Percentiles rank a stretch among this genome's conserved stretches.
Evolutionary conservation across 2,113 vertebrate species (phyloP).

Genomic region (Hippopotamus amphibius): DNA sequence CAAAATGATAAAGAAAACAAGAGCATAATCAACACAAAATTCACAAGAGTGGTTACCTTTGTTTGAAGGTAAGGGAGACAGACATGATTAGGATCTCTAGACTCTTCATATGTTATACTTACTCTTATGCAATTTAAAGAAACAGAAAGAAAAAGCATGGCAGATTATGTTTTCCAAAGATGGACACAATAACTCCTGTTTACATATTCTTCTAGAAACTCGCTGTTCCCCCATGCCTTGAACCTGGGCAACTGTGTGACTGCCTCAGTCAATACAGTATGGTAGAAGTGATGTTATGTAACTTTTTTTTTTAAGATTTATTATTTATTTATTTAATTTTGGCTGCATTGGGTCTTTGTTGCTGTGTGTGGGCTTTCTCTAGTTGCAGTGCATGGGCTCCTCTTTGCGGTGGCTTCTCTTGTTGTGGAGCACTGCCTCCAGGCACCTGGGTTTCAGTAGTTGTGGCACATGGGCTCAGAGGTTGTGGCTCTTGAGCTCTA

Average conservation of each 20-base stretch:
- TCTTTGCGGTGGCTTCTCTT: too few species aligned
- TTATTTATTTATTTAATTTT: background rate
- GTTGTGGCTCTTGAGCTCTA: too few species aligned
- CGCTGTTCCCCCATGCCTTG: background rate
- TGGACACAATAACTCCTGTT: background rate
- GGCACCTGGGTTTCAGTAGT: too few species aligned
- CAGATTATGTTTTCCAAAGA: background rate
- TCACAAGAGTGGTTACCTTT: background rate
- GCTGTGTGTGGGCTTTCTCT: too few species aligned
- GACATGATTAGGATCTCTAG: background rate
- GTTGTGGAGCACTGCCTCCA: too few species aligned
- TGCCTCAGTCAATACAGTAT: rapidly evolving
- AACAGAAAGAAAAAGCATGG: background rate
- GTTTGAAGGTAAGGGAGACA: background rate
- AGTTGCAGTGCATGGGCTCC: too few species aligned
- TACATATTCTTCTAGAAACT: background rate
- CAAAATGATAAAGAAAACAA: conserved; percentile 44
- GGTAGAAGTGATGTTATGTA: background rate
- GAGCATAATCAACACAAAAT: background rate
- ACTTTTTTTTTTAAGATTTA: background rate
- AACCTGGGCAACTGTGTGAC: background rate
- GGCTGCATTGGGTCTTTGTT: too few species aligned
- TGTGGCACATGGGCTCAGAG: too few species aligned
- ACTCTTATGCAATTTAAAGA: background rate
- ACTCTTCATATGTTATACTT: background rate